Evolutionary conservation across 1,140 invertebrate species (phyloP).

Genomic region (Drosophila burlai): DNA sequence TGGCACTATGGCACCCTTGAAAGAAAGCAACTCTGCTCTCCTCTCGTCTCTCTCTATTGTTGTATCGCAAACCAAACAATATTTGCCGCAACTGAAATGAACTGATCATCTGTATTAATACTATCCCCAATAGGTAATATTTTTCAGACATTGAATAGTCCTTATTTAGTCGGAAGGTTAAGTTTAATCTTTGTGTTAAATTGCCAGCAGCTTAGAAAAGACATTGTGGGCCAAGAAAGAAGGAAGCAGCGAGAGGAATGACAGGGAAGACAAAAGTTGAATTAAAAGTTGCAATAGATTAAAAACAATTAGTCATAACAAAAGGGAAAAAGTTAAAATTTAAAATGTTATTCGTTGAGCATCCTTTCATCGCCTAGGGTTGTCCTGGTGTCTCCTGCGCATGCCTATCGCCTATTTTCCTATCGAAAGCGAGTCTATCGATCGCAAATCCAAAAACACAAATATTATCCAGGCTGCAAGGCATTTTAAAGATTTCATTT

Average conservation of each 20-base stretch:
- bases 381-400: background rate
- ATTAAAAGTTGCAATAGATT: too few species aligned
- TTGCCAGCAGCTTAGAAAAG: background rate
- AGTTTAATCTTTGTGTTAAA: background rate
- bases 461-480: background rate
- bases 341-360: too few species aligned
- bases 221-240: too few species aligned
- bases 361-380: background rate
- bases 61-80: background rate
- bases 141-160: background rate
- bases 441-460: background rate
- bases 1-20: background rate
- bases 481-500: background rate
- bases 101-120: conserved; percentile 3
- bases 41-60: background rate
- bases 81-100: background rate
- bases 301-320: background rate
- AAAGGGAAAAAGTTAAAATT: background rate
- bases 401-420: background rate
- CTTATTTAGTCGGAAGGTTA: background rate
- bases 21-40: background rate
- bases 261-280: too few species aligned
- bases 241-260: background rate
- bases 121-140: background rate
- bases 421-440: background rate